A percentile compares a stretch with the other conserved stretches of the same genome.
Evolutionary conservation across 2,888 invertebrate genomes (phyloP).

Genomic region (Netelia inedita): DNA sequence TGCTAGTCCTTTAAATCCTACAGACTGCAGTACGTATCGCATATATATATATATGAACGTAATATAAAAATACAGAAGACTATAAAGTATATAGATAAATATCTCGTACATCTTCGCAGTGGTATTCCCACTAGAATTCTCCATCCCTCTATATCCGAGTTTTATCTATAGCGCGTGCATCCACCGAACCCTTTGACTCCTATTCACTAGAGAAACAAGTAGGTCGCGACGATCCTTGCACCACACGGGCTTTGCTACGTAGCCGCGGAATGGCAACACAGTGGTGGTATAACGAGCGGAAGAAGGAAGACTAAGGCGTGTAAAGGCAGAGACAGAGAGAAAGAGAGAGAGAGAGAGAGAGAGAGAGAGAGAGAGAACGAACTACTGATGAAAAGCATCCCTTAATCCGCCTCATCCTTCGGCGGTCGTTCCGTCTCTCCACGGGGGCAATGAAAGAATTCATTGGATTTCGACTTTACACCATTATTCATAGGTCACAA

Average conservation of each 20-base stretch:
- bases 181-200: conserved; percentile 40
- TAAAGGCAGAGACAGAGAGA: neutral
- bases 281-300: neutral
- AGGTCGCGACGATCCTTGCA: conserved; percentile 55
- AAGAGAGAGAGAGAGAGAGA: neutral
- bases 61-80: conserved; percentile 10
- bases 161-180: conserved; percentile 14
- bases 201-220: conserved; percentile 50
- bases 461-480: conserved; percentile 10
- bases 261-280: neutral
- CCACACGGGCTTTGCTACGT: conserved; percentile 35
- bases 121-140: conserved; percentile 28
- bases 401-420: conserved; percentile 19
- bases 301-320: neutral
- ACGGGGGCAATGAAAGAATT: conserved; percentile 25
- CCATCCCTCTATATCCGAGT: neutral
- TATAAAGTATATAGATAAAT: conserved; percentile 21
- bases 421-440: conserved; percentile 29
- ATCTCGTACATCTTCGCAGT: conserved; percentile 2
- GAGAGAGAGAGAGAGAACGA: neutral
- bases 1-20: neutral
- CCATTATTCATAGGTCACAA: too few species aligned
- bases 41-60: neutral
- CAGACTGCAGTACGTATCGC: neutral
- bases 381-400: conserved; percentile 11